Conservation (phyloP, 2,888 invertebrate genomes). For the Noctua janthina region DNA sequence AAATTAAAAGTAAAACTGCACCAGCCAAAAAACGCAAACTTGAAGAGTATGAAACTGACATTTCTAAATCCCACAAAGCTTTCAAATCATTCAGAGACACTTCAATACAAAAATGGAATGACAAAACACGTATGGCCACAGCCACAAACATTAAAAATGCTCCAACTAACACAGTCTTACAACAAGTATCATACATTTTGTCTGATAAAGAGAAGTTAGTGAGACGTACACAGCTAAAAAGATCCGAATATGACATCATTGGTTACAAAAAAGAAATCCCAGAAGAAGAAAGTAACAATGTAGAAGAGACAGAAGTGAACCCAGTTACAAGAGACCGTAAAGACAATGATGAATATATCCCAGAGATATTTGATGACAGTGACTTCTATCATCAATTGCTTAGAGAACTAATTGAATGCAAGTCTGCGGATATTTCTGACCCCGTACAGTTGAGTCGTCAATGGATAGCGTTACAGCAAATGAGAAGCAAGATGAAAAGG, state of each 20-base stretch:
- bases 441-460: conserved; percentile 96
- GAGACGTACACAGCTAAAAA: conserved; percentile 94
- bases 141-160: conserved; percentile 91
- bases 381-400: conserved; percentile 99
- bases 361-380: conserved; percentile 98
- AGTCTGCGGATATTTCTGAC: conserved; percentile 95
- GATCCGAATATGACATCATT: conserved; percentile 93
- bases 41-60: conserved; percentile 90
- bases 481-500: conserved; percentile 97
- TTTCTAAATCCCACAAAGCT: conserved; percentile 90
- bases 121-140: conserved; percentile 95
- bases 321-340: conserved; percentile 76
- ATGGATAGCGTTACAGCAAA: conserved; percentile 97
- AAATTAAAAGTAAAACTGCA: conserved; percentile 65
- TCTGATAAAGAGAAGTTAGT: conserved; percentile 94
- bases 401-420: conserved; percentile 97
- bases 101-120: conserved; percentile 98
- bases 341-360: conserved; percentile 91
- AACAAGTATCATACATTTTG: conserved; percentile 96
- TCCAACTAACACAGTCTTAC: conserved; percentile 92
- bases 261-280: conserved; percentile 86
- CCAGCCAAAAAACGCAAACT: conserved; percentile 87
- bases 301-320: conserved; percentile 67
- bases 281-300: conserved; percentile 67
- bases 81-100: conserved; percentile 93